Base-by-base conservation (phyloP, 2,888 invertebrate genomes). In the Pristionchus exspectatus region DNA sequence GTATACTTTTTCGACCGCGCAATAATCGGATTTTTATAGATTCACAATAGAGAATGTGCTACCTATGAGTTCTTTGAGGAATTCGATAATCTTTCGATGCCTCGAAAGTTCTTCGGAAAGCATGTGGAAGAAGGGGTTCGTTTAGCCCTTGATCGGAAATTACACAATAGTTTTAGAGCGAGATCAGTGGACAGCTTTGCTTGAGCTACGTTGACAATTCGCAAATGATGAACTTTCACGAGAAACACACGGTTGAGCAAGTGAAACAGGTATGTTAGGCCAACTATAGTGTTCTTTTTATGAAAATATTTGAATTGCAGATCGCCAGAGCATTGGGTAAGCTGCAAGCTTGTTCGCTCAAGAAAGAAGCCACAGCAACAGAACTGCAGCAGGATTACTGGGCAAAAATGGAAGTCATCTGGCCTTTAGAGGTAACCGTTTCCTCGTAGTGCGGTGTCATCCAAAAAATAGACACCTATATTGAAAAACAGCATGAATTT, bases 11-110 rank as follows among this genome's bases (percentile, higher is more conserved):
- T 16, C 27, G 14, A 69, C 12, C 27, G 27, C 2, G 2, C 4
- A 9, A 7, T 14, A 66, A 1, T 12, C 10, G 27, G 24, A 4
- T 10, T 1, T 12, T 69, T 30, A 0, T 24, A 77, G 74, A 44
- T 77, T 9, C 74, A 77, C 74, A 44, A 77, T 24, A 10, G n/a
- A 12, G 74, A 77, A 30, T 38, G 33, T 10, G 74, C 74, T 9
- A 24, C 74, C 7, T 77, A 77, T 21, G 74, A 77, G 24, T 77
- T 77, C 44, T 44, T 77, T 18, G 74, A 77, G 74, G 74, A 38
- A 12, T 77, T 44, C 24, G 74, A 77, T 2, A 21, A 10, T 21
- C 9, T 77, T 21, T 18, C 33, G 2, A 5, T 77, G 18, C 74
- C 74, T 2, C 10, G 21, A 44, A 77, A 44, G 44, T 77, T 44